Conservation (phyloP, 2,113 vertebrate species). For the Carassius carassius region DNA sequence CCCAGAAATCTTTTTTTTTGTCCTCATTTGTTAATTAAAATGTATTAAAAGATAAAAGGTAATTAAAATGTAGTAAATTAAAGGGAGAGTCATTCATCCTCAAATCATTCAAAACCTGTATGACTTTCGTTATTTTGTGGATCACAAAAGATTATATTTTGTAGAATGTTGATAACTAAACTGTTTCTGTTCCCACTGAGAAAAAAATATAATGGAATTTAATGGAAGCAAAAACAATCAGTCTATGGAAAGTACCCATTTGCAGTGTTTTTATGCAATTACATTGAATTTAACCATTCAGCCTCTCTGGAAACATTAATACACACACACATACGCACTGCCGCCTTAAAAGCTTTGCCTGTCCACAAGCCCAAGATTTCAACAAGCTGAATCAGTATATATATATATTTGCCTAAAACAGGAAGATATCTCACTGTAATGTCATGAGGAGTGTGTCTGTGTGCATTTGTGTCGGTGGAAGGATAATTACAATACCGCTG, state of each 20-base stretch:
- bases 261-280: background rate
- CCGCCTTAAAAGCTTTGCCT: constrained; percentile 2
- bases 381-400: background rate
- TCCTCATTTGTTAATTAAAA: background rate
- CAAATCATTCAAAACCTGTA: background rate
- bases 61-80: background rate
- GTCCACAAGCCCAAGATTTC: background rate
- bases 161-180: background rate
- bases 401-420: constrained; percentile 1
- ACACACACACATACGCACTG: background rate
- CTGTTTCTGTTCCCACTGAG: background rate
- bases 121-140: too few species aligned
- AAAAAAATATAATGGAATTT: background rate
- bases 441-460: background rate
- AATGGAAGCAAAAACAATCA: background rate
- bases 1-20: background rate
- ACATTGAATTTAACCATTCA: background rate
- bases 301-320: background rate
- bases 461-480: background rate
- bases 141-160: background rate
- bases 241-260: background rate
- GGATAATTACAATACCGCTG: constrained; percentile 30
- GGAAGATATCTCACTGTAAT: background rate
- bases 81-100: background rate
- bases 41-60: too few species aligned